Evolutionary conservation across 2,113 vertebrate species (phyloP).

Genomic region (Callospermophilus lateralis): DNA sequence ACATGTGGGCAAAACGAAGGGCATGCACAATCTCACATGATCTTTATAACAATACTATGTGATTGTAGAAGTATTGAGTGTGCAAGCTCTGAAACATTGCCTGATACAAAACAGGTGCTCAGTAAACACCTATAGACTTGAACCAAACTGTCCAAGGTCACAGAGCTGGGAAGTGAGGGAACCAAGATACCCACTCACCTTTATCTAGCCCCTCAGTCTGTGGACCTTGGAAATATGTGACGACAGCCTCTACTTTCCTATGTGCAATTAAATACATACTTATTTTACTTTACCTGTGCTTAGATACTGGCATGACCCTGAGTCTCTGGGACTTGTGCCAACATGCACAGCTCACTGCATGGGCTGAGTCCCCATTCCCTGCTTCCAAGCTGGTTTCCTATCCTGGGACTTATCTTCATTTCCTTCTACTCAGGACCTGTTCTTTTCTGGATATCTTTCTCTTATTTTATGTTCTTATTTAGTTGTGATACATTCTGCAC

Average conservation of each 20-base stretch:
- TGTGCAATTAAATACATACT: background rate
- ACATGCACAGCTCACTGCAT: background rate
- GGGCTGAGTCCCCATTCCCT: background rate
- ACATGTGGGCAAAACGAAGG: background rate
- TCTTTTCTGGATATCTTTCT: background rate
- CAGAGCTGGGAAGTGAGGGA: background rate
- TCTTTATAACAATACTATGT: background rate
- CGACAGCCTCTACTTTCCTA: background rate
- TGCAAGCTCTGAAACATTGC: background rate
- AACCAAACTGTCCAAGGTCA: background rate
- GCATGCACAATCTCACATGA: background rate
- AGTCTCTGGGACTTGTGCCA: no score
- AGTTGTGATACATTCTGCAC: background rate
- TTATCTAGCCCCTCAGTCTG: background rate
- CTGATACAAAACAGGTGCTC: background rate
- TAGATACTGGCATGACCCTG: background rate
- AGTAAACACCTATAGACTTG: background rate
- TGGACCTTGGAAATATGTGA: background rate
- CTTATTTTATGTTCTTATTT: background rate
- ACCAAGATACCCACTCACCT: rapidly evolving
- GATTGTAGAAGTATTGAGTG: background rate
- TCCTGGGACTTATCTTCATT: background rate
- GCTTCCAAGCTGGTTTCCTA: background rate
- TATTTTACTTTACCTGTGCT: background rate
- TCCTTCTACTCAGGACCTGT: background rate